Conservation (phyloP, 1,140 invertebrate species). For the Ceratitis capitata region DNA sequence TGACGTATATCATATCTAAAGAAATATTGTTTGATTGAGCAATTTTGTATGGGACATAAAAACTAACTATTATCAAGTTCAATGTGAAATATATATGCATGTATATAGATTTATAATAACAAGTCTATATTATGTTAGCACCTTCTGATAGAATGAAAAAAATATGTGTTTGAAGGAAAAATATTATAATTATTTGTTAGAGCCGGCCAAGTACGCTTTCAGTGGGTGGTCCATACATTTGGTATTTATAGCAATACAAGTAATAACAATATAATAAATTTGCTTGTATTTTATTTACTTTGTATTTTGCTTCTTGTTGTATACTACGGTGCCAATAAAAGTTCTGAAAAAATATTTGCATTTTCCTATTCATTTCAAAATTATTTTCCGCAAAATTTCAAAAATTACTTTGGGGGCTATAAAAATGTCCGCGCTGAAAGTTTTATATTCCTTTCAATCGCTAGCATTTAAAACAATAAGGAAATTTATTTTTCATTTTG, state of each 20-base stretch:
- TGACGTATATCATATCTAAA: no score
- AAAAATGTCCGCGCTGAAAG: neutral
- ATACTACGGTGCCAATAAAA: neutral
- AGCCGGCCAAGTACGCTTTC: neutral
- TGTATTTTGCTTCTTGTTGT: neutral
- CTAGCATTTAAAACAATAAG: neutral
- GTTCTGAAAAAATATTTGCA: neutral
- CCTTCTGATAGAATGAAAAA: no score
- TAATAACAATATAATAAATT: neutral
- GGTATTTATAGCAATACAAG: neutral
- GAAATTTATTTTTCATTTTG: neutral
- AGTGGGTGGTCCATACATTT: neutral
- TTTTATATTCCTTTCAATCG: neutral
- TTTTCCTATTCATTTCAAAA: neutral
- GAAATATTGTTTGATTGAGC: no score
- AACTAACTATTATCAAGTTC: no score
- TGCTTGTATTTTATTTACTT: neutral
- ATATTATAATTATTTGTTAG: neutral
- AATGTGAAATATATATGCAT: no score
- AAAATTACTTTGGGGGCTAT: neutral
- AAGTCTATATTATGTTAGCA: no score
- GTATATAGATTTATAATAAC: no score
- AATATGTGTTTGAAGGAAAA: no score
- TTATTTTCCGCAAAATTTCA: neutral
- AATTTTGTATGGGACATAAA: no score